These are phyloP conservation scores for Sander vitreus DNA, from an alignment of 2,113 vertebrate species.

Conservation along the genomic window DNA sequence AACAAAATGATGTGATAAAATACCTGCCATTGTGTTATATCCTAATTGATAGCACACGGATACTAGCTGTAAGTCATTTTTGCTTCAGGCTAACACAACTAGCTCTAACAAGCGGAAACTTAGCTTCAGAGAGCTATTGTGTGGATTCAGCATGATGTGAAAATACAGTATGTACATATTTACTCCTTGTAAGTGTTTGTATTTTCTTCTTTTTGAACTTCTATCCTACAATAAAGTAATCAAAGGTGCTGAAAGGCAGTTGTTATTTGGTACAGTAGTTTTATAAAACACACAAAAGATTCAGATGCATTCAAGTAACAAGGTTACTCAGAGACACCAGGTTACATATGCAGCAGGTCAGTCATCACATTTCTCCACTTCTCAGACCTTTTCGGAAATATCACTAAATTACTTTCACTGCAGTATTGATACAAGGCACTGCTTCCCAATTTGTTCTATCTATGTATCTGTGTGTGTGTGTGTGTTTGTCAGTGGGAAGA, in stretches of 20 bases:
- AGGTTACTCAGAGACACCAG: not conserved
- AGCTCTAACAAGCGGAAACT: too few species aligned
- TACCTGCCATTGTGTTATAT: not conserved
- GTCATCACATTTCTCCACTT: not conserved
- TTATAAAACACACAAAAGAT: not conserved
- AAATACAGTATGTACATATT: not conserved
- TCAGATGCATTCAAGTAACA: not conserved
- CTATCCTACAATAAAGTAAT: not conserved
- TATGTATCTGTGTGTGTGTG: not conserved
- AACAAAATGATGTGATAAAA: not conserved
- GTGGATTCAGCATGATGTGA: not conserved
- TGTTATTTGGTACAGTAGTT: not conserved
- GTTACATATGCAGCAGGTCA: not conserved
- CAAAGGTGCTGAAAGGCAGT: not conserved
- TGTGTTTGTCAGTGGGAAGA: not conserved
- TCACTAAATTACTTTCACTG: not conserved
- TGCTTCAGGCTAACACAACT: too few species aligned
- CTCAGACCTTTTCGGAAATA: not conserved
- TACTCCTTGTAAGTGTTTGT: not conserved
- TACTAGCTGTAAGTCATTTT: too few species aligned
- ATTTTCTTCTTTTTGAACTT: not conserved
- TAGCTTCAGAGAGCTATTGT: too few species aligned
- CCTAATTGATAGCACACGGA: too few species aligned
- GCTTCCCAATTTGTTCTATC: not conserved
- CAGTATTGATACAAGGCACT: not conserved